Conservation (phyloP, 2,113 vertebrate species). For the Drymodes brunneopygia region DNA sequence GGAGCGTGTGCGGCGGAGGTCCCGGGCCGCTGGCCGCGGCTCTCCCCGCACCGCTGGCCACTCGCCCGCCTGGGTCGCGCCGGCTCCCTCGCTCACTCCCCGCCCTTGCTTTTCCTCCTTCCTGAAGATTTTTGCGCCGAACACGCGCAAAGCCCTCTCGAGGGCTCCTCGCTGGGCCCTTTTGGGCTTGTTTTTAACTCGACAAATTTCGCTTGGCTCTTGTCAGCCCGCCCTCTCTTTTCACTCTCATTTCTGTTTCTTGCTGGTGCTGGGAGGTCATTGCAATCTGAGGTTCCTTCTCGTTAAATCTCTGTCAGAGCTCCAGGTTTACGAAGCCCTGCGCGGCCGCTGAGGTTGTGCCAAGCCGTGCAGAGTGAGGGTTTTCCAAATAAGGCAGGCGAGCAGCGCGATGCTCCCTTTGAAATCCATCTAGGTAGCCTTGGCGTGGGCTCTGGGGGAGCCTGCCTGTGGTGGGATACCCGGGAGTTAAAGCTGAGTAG, state of each 20-base stretch:
- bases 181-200: background rate
- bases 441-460: background rate
- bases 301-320: background rate
- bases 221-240: background rate
- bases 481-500: background rate
- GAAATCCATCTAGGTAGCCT: slow-evolving; percentile 30
- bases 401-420: background rate
- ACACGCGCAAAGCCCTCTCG: background rate
- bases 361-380: background rate
- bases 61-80: background rate
- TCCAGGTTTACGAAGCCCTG: background rate
- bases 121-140: background rate
- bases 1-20: background rate
- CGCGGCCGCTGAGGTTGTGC: background rate
- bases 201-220: background rate
- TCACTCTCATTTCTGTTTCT: background rate
- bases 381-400: slow-evolving; percentile 57
- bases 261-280: background rate
- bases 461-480: background rate
- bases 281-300: background rate
- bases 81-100: background rate
- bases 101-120: background rate
- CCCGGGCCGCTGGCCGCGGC: background rate
- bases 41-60: background rate
- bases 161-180: background rate